A percentile compares a stretch with the other conserved stretches of the same genome.
Evolutionary conservation across 2,113 vertebrate species (phyloP).

Genomic region (Verasper variegatus): DNA sequence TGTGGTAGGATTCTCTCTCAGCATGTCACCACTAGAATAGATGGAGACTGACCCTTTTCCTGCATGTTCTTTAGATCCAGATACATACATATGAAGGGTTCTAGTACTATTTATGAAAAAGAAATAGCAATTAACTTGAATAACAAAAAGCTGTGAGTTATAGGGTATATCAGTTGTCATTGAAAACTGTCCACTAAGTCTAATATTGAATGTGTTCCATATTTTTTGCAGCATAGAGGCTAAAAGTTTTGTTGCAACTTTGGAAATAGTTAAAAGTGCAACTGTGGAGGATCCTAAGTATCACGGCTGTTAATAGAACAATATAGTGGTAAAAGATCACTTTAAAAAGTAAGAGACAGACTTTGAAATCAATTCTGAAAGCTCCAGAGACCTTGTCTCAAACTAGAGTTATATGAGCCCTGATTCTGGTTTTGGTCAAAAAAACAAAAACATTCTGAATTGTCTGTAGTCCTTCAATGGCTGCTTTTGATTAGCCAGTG

Average conservation of each 20-base stretch:
- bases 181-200: slow-evolving; percentile 13
- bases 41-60: neutral
- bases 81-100: neutral
- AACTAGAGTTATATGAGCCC: no score
- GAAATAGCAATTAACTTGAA: neutral
- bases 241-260: neutral
- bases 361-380: no score
- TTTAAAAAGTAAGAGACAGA: no score
- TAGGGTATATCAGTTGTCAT: neutral
- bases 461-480: no score
- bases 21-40: slow-evolving; percentile 10
- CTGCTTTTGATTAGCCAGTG: no score
- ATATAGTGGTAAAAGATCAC: neutral
- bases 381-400: no score
- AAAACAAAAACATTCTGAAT: no score
- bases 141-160: neutral
- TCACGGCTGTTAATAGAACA: neutral
- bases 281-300: neutral
- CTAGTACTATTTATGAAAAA: neutral
- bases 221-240: neutral
- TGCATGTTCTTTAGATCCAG: neutral
- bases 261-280: neutral
- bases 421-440: no score
- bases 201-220: neutral
- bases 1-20: slow-evolving; percentile 10